phyloP scores from a whole-genome alignment of 1,140 invertebrate genomes.

The Diploscapter pachys region DNA sequence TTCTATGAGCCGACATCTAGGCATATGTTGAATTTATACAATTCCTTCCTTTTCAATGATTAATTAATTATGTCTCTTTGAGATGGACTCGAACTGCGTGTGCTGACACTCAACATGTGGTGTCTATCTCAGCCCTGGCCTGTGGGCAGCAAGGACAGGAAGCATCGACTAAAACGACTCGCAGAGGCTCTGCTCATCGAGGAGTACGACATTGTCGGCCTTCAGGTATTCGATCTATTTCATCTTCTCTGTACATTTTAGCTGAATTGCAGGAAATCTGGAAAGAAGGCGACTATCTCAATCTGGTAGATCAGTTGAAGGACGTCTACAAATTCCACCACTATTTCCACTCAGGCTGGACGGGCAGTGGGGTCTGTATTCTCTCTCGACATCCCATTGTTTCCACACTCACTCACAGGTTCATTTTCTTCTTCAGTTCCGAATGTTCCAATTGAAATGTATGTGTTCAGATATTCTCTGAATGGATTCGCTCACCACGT shows the following conservation, averaged over 20 bases:
- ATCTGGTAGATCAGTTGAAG: conserved; percentile 41
- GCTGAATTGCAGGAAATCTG: conserved; percentile 64
- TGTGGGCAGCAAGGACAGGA: conserved; percentile 68
- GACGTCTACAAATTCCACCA: conserved; percentile 73
- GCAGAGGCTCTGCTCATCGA: conserved; percentile 69
- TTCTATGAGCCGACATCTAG: too few relatives aligned
- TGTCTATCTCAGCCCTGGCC: conserved; percentile 65
- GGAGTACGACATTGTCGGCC: conserved; percentile 76
- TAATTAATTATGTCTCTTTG: background rate
- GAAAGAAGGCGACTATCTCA: conserved; percentile 74
- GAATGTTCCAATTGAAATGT: background rate
- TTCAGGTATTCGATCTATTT: conserved; percentile 75
- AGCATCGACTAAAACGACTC: conserved; percentile 75
- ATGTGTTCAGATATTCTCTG: conserved; percentile 70
- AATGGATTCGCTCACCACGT: conserved; percentile 95
- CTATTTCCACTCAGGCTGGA: conserved; percentile 82
- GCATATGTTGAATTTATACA: too few relatives aligned
- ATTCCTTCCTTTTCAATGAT: too few relatives aligned
- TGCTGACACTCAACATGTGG: conserved; percentile 37
- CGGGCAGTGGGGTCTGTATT: conserved; percentile 83
- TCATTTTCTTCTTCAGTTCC: background rate
- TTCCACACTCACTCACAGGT: conserved; percentile 80
- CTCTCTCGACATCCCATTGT: conserved; percentile 81
- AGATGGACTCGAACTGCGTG: conserved; percentile 23
- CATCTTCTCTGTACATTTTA: conserved; percentile 10